Base-by-base conservation (phyloP, 2,797 vertebrate genomes). In the Schizothorax lantsangensis region DNA sequence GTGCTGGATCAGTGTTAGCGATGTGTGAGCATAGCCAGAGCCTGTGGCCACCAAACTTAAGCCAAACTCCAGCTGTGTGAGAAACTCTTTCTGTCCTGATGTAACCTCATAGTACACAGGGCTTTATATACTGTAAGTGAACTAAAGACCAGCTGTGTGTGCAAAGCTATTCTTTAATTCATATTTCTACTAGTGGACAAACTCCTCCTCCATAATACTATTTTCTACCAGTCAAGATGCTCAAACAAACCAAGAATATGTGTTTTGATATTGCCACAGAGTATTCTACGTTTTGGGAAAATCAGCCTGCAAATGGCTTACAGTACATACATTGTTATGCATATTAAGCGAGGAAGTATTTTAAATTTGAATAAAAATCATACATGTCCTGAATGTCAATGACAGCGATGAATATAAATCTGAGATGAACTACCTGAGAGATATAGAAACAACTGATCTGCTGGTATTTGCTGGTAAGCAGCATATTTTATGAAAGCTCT, bases 11-110 rank as follows among this genome's bases (percentile, higher is more conserved):
- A 54, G 75, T 23, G 33, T 52, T 77, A 43, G 68, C 8, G 36
- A 54, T 73, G 54, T 80, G 66, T 79, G 77, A 84, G 77, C 86
- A 59, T 81, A 43, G 57, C 82, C 79, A 82, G 36, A 71, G 83
- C 47, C 77, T 52, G 23, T 81, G 81, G 52, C 57, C 38, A 2
- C 54, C 49, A 15, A 54, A 40, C 26, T 11, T 19, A 54, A 52
- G 77, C 78, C 78, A 69, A 74, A 78, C 26, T 71, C 52, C 71
- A 82, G 77, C 40, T 36, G 30, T 88, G 71, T 36, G 49, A 69
- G 59, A 83, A 81, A 77, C 59, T 30, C 14, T 68, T 74, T 88
- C 68, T 78, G 69, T 33, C 79, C 71, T 87, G 82, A 83, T 43
- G 75, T 85, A 59, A 85, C 62, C 75, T 84, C 73, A 10, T 33